Evolutionary conservation across 2,797 vertebrate species (phyloP).

Genomic region (Lepilemur septentrionalis): DNA sequence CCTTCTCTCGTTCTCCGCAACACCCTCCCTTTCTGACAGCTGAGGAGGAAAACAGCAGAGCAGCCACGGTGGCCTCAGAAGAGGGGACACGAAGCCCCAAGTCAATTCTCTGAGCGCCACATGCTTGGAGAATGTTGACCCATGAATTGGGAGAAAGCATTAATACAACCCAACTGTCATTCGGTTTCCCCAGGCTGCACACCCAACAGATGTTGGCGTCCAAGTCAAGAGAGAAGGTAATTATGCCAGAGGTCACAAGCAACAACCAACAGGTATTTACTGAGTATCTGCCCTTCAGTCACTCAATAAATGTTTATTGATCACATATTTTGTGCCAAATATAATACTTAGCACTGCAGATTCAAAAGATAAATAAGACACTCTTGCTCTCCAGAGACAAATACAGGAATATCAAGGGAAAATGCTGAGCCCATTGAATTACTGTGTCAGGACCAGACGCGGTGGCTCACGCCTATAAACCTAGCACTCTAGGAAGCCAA

Average conservation of each 20-base stretch:
- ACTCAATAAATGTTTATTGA: background rate
- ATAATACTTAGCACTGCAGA: background rate
- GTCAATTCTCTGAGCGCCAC: background rate
- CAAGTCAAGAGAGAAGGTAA: background rate
- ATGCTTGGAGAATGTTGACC: background rate
- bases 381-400: background rate
- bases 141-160: background rate
- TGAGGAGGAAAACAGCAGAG: background rate
- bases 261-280: background rate
- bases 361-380: background rate
- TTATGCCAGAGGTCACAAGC: background rate
- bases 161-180: background rate
- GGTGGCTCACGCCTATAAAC: no score
- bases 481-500: background rate
- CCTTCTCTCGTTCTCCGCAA: background rate
- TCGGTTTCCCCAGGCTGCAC: background rate
- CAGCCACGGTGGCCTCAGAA: background rate
- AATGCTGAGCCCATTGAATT: background rate
- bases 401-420: background rate
- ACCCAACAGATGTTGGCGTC: background rate
- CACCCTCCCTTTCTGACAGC: background rate
- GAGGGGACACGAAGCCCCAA: background rate
- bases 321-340: background rate
- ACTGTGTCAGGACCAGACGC: accelerated
- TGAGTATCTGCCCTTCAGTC: background rate